Evolutionary conservation across 2,797 vertebrate species (phyloP).

Genomic region (Neopelma chrysocephalum): DNA sequence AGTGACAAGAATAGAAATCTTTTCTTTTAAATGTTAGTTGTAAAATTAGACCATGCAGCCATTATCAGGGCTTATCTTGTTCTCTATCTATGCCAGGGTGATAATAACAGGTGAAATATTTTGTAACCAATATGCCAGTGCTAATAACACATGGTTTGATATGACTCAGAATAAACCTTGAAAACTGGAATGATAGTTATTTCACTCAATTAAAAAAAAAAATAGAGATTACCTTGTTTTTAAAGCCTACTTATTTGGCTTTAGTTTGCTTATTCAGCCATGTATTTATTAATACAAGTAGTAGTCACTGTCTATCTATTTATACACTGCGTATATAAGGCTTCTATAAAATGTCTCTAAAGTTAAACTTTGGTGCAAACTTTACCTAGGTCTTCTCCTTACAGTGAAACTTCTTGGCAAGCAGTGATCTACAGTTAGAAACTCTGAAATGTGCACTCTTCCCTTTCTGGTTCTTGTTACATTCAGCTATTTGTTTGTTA

Average conservation of each 20-base stretch:
- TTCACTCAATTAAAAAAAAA: background rate
- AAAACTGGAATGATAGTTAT: background rate
- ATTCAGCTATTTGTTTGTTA: background rate
- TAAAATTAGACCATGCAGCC: slow-evolving; percentile 72
- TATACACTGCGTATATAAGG: background rate
- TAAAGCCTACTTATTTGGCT: background rate
- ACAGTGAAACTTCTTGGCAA: background rate
- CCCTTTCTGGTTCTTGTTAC: background rate
- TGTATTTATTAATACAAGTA: background rate
- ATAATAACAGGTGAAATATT: slow-evolving; percentile 77
- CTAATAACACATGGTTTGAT: slow-evolving; percentile 33
- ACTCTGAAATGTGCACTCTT: background rate
- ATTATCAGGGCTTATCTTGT: slow-evolving; percentile 65
- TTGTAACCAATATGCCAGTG: slow-evolving; percentile 79
- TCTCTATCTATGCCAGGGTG: slow-evolving; percentile 70
- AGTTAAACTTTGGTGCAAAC: background rate
- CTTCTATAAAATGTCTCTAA: background rate
- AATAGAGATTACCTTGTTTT: background rate
- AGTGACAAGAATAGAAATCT: slow-evolving; percentile 71
- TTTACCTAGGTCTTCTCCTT: background rate
- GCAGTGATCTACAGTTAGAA: background rate
- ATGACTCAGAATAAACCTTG: slow-evolving; percentile 32
- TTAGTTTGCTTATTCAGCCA: background rate
- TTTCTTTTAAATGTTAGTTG: slow-evolving; percentile 80
- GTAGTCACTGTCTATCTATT: background rate